A percentile compares a stretch with the other conserved stretches of the same genome.
These are phyloP conservation scores for Camponotus floridanus DNA, from an alignment of 1,140 invertebrate species.

Conservation along the genomic window DNA sequence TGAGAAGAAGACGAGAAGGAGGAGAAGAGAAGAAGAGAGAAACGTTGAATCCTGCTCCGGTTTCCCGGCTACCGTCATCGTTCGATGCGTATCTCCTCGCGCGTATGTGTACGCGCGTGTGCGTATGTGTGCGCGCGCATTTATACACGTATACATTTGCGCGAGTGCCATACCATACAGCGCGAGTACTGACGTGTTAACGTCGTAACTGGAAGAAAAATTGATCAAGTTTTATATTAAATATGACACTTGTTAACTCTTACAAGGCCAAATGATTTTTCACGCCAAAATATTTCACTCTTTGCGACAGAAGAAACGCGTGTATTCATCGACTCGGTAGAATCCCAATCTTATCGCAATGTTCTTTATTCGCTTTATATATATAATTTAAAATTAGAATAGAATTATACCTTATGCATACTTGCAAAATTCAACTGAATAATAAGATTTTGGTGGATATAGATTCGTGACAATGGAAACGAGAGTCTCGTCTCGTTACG, in stretches of 20 bases:
- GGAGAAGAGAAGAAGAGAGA: slow-evolving; percentile 47
- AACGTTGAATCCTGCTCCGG: slow-evolving; percentile 65
- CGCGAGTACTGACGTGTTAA: background rate
- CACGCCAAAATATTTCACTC: background rate
- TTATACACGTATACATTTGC: background rate
- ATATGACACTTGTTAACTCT: background rate
- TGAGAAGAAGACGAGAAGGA: background rate
- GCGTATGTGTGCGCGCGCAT: background rate
- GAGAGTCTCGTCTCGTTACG: too few species aligned
- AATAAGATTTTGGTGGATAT: background rate
- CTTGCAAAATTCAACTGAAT: background rate
- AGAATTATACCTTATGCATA: too few species aligned
- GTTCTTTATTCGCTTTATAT: too few species aligned
- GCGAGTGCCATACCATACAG: background rate
- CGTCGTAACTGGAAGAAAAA: slow-evolving; percentile 18
- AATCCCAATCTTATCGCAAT: background rate
- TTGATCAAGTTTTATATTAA: slow-evolving; percentile 22
- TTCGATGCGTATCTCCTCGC: slow-evolving; percentile 71
- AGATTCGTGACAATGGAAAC: too few species aligned
- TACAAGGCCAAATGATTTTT: background rate
- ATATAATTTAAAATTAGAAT: too few species aligned
- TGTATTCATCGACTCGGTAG: background rate
- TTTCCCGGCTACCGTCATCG: slow-evolving; percentile 71
- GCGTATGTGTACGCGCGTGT: slow-evolving; percentile 25
- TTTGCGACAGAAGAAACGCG: background rate